Percentiles rank a stretch among this genome's conserved stretches.
phyloP scores from a whole-genome alignment of 2,888 invertebrate species.

The Luffia ferchaultella region DNA sequence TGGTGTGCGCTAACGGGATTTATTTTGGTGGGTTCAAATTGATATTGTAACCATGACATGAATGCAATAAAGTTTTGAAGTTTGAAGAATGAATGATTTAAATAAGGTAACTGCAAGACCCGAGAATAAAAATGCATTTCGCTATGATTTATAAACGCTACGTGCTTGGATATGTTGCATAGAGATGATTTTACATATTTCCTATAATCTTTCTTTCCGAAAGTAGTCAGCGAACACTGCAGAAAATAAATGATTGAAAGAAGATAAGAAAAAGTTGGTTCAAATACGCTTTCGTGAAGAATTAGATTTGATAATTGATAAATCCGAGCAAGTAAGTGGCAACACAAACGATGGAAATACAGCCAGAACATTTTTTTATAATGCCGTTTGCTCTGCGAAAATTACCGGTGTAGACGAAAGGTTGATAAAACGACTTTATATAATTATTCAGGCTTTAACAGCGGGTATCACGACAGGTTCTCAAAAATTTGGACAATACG shows the following conservation, averaged over 20 bases:
- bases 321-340: slow-evolving; percentile 5
- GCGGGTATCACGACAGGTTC: slow-evolving; percentile 3
- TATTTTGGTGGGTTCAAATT: too few species aligned
- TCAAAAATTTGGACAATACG: slow-evolving; percentile 7
- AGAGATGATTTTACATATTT: too few species aligned
- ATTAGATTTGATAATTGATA: slow-evolving; percentile 2
- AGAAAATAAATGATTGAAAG: slow-evolving; percentile 2
- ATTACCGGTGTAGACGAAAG: slow-evolving; percentile 8
- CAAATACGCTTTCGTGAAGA: slow-evolving; percentile 1
- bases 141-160: slow-evolving; percentile 16
- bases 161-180: slow-evolving; percentile 12
- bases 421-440: slow-evolving; percentile 6
- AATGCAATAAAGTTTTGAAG: too few species aligned
- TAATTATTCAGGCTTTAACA: slow-evolving; percentile 9
- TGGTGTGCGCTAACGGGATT: too few species aligned
- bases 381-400: slow-evolving; percentile 10
- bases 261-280: slow-evolving; percentile 1
- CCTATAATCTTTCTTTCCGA: slow-evolving; percentile 5
- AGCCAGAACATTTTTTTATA: slow-evolving; percentile 11
- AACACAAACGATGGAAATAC: slow-evolving; percentile 10
- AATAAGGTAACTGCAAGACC: slow-evolving; percentile 9
- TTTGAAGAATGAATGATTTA: slow-evolving; percentile 16
- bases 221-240: slow-evolving; percentile 5
- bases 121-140: slow-evolving; percentile 11
- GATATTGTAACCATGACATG: too few species aligned